Conservation (phyloP, 2,113 vertebrate genomes). For the Salvelinus alpinus region DNA sequence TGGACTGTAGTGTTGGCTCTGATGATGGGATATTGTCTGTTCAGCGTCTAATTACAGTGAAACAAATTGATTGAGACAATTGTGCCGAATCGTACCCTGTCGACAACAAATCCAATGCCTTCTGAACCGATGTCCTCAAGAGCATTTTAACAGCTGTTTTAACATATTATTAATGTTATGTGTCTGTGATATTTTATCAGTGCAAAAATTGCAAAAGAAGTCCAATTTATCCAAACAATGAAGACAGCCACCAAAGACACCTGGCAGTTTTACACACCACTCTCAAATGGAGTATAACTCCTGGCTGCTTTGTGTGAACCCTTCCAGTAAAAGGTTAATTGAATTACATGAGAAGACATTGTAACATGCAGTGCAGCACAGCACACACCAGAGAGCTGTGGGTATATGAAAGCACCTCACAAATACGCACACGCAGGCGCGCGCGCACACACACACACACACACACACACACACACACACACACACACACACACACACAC, state of each 20-base stretch:
- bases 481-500: no score
- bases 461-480: slow-evolving; percentile 25
- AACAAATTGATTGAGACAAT: not conserved
- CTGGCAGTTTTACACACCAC: slow-evolving; percentile 15
- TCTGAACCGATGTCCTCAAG: not conserved
- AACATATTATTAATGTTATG: not conserved
- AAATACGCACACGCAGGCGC: slow-evolving; percentile 18
- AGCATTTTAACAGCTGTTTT: slow-evolving; percentile 16
- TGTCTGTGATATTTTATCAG: not conserved
- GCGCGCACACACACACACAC: not conserved
- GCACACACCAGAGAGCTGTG: slow-evolving; percentile 53
- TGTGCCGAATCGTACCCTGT: not conserved
- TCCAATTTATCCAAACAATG: slow-evolving; percentile 36
- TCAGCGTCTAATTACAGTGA: not conserved
- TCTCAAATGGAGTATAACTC: slow-evolving; percentile 22
- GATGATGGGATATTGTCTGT: not conserved
- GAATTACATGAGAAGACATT: slow-evolving; percentile 60
- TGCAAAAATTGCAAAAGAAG: slow-evolving; percentile 23
- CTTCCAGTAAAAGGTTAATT: slow-evolving; percentile 64
- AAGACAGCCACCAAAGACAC: not conserved
- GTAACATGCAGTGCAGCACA: slow-evolving; percentile 55
- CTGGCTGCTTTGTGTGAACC: slow-evolving; percentile 10
- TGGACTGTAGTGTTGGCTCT: slow-evolving; percentile 1
- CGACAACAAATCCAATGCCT: not conserved
- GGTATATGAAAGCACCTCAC: slow-evolving; percentile 61